phyloP scores from a whole-genome alignment of 2,888 invertebrate genomes.

The Prosapia bicincta region DNA sequence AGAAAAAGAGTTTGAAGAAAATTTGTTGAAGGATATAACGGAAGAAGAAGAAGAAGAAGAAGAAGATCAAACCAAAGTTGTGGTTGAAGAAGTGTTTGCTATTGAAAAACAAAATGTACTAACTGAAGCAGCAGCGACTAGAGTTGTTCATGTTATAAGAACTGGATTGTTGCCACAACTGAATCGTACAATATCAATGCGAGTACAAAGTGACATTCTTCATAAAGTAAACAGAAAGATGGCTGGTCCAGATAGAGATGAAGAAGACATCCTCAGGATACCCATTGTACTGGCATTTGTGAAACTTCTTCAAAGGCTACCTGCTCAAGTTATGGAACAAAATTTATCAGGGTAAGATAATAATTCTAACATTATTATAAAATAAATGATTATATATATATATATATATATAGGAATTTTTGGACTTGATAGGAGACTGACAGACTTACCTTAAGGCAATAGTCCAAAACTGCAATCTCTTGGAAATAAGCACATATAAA shows the following conservation, averaged over 20 bases:
- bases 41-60: slow-evolving; percentile 38
- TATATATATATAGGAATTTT: too few relatives aligned
- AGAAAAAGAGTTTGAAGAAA: slow-evolving; percentile 37
- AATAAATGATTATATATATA: too few relatives aligned
- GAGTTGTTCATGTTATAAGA: slow-evolving; percentile 68
- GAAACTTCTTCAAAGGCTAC: slow-evolving; percentile 84
- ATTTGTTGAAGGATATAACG: slow-evolving; percentile 40
- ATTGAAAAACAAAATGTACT: slow-evolving; percentile 54
- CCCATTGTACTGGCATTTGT: slow-evolving; percentile 92
- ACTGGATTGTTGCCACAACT: slow-evolving; percentile 75
- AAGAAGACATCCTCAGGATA: slow-evolving; percentile 84
- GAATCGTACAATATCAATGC: slow-evolving; percentile 65
- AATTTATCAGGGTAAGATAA: slow-evolving; percentile 74
- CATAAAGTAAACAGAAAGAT: slow-evolving; percentile 72
- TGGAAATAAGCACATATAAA: too few relatives aligned
- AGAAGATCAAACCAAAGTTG: slow-evolving; percentile 41
- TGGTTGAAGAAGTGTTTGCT: slow-evolving; percentile 47
- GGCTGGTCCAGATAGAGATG: slow-evolving; percentile 69
- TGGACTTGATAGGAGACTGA: too few relatives aligned
- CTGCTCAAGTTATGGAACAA: slow-evolving; percentile 66
- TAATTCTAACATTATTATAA: too few relatives aligned
- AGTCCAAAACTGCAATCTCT: too few relatives aligned
- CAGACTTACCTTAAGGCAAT: too few relatives aligned
- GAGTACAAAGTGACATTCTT: slow-evolving; percentile 67
- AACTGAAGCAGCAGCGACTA: slow-evolving; percentile 68